Percentiles rank a stretch among this genome's conserved stretches.
Conservation (phyloP, 2,113 vertebrate species). For the Craseonycteris thonglongyai region DNA sequence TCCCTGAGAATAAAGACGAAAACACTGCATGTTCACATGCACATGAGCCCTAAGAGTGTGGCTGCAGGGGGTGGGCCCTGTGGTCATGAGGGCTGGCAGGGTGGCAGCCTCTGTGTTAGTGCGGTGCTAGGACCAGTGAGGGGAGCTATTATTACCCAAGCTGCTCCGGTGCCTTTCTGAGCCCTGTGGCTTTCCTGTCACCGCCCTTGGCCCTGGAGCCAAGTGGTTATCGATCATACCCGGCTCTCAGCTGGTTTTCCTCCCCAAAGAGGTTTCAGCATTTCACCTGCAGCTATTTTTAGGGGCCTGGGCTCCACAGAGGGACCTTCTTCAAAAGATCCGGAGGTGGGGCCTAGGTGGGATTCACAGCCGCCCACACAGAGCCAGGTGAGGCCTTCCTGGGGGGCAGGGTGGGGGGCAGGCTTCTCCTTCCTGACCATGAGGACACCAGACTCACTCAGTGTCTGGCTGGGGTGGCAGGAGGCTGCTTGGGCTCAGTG, state of each 20-base stretch:
- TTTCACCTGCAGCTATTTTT: constrained; percentile 67
- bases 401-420: no score
- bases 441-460: not conserved
- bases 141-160: not conserved
- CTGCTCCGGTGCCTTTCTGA: not conserved
- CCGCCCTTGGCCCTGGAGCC: not conserved
- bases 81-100: not conserved
- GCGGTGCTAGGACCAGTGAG: not conserved
- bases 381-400: not conserved
- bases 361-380: not conserved
- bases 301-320: constrained; percentile 22
- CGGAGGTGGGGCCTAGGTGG: not conserved
- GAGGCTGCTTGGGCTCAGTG: not conserved
- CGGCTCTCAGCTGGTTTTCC: not conserved
- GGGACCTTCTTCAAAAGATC: constrained; percentile 9
- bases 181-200: constrained; percentile 18
- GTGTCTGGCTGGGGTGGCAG: not conserved
- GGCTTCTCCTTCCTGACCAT: no score
- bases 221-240: constrained; percentile 29
- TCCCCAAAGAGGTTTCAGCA: constrained; percentile 63
- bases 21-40: not conserved
- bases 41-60: fast-evolving
- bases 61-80: not conserved
- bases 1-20: not conserved
- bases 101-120: not conserved